These are phyloP conservation scores for Drosophila buzzatii DNA, from an alignment of 2,888 invertebrate genomes.

Conservation along the genomic window DNA sequence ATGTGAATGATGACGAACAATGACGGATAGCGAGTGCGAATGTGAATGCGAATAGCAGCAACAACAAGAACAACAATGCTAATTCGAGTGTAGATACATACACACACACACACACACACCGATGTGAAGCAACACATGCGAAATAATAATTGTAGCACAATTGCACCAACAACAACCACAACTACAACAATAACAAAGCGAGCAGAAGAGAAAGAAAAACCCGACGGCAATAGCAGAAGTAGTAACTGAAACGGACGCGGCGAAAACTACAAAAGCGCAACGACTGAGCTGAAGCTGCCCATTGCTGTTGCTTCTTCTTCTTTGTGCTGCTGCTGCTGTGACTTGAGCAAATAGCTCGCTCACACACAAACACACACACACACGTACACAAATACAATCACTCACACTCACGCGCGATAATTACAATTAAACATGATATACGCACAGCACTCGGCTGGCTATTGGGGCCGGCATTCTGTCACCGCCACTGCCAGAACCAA, in stretches of 20 bases:
- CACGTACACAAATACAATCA: slow-evolving; percentile 7
- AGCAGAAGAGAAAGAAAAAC: slow-evolving; percentile 24
- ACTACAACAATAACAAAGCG: slow-evolving; percentile 18
- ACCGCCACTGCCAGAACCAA: slow-evolving; percentile 38
- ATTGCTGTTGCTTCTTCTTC: slow-evolving; percentile 47
- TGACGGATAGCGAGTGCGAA: slow-evolving; percentile 66
- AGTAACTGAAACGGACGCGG: slow-evolving; percentile 31
- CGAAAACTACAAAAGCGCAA: slow-evolving; percentile 70
- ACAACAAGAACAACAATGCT: slow-evolving; percentile 63
- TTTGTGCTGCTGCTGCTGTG: slow-evolving; percentile 29
- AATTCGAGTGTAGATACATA: slow-evolving; percentile 75
- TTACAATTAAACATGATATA: slow-evolving; percentile 77
- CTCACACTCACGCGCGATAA: slow-evolving; percentile 50
- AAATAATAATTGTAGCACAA: slow-evolving; percentile 79
- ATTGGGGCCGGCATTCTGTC: slow-evolving; percentile 30
- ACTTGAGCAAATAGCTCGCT: slow-evolving; percentile 46
- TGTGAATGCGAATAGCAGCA: slow-evolving; percentile 45
- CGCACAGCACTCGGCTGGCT: slow-evolving; percentile 35
- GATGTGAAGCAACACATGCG: slow-evolving; percentile 60
- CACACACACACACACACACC: not conserved
- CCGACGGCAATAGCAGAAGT: slow-evolving; percentile 41
- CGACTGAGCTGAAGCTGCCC: slow-evolving; percentile 57
- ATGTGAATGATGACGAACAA: slow-evolving; percentile 68
- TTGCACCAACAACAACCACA: slow-evolving; percentile 46
- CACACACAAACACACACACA: slow-evolving; percentile 20